These are phyloP conservation scores for Neoscelio sp. DNA, from an alignment of 2,888 invertebrate genomes.

Conservation along the genomic window DNA sequence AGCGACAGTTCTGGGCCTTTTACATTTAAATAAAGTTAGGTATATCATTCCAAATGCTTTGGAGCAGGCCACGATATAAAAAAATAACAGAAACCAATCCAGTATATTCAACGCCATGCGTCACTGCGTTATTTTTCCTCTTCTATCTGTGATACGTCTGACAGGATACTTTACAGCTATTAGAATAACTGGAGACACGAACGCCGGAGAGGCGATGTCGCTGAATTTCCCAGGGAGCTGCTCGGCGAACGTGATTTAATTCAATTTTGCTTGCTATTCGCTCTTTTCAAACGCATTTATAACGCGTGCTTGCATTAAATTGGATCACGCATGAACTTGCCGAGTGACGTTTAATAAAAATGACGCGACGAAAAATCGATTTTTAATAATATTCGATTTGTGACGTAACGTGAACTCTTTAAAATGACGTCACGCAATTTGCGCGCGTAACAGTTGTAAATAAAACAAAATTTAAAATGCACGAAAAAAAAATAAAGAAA, in stretches of 20 bases:
- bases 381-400: not conserved
- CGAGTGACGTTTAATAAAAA: slow-evolving; percentile 15
- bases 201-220: slow-evolving; percentile 71
- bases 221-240: slow-evolving; percentile 47
- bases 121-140: slow-evolving; percentile 7
- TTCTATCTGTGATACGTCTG: slow-evolving; percentile 35
- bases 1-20: no score
- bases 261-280: slow-evolving; percentile 41
- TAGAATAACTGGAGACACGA: slow-evolving; percentile 78
- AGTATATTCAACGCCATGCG: slow-evolving; percentile 25
- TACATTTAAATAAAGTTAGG: no score
- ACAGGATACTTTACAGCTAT: slow-evolving; percentile 68
- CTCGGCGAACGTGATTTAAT: slow-evolving; percentile 46
- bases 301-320: slow-evolving; percentile 22
- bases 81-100: no score
- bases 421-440: no score
- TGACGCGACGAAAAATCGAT: not conserved
- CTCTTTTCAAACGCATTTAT: slow-evolving; percentile 25
- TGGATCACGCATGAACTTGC: slow-evolving; percentile 38
- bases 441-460: no score
- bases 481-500: no score
- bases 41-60: no score
- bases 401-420: no score
- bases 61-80: no score
- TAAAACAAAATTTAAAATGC: no score